phyloP scores from a whole-genome alignment of 2,113 vertebrate genomes.

The Platanista minor region DNA sequence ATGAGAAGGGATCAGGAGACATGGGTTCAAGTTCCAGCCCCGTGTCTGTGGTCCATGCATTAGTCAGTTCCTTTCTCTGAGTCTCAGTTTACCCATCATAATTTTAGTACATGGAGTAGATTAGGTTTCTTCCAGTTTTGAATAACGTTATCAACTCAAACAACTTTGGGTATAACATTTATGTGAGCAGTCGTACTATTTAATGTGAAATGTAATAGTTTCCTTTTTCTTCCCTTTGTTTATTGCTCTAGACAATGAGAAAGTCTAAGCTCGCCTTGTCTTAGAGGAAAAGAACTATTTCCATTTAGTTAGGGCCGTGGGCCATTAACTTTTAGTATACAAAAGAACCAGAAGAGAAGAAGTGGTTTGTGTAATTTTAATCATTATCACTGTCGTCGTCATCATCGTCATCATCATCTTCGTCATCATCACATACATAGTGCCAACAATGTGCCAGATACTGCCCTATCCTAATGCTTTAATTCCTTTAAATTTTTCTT shows the following conservation, averaged over 20 bases:
- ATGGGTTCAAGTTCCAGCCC: rapidly evolving
- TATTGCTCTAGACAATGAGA: not conserved
- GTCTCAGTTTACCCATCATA: not conserved
- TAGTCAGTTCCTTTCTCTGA: not conserved
- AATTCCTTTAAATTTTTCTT: not conserved
- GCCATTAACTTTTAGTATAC: not conserved
- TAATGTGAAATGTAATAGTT: not conserved
- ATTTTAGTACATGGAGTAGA: not conserved
- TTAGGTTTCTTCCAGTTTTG: not conserved
- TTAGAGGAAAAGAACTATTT: not conserved
- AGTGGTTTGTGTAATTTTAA: not conserved
- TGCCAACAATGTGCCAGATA: not conserved
- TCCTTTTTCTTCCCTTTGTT: not conserved
- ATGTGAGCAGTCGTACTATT: not conserved
- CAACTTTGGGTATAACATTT: not conserved
- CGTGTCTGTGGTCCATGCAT: rapidly evolving
- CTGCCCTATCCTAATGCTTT: not conserved
- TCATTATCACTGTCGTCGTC: too few relatives aligned
- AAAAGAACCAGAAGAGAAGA: not conserved
- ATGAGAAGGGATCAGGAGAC: not conserved
- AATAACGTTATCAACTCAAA: not conserved
- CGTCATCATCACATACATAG: not conserved
- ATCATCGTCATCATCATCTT: not conserved
- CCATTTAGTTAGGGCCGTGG: not conserved
- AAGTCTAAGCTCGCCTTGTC: not conserved